A percentile compares a stretch with the other conserved stretches of the same genome.
These are phyloP conservation scores for Drosophila phalerata DNA, from an alignment of 2,888 invertebrate species.

Conservation along the genomic window DNA sequence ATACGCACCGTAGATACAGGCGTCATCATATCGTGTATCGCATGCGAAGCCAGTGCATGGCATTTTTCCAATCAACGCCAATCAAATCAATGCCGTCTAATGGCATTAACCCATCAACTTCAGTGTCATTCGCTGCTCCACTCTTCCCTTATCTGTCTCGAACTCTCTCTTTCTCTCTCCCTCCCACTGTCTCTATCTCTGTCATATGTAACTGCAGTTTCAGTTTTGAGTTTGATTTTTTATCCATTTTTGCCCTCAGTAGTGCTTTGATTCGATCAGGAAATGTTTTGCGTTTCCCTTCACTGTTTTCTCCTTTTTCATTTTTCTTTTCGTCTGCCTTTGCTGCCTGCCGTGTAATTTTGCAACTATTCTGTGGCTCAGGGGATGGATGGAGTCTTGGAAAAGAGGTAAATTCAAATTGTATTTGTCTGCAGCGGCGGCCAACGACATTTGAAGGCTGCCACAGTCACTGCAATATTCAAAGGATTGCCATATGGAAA, in stretches of 20 bases:
- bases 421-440: constrained; percentile 60
- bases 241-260: constrained; percentile 26
- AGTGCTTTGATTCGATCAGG: constrained; percentile 75
- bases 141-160: neutral
- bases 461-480: constrained; percentile 67
- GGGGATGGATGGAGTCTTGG: neutral
- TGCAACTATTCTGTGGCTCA: constrained; percentile 40
- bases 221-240: constrained; percentile 37
- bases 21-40: constrained; percentile 19
- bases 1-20: constrained; percentile 46
- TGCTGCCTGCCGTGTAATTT: constrained; percentile 62
- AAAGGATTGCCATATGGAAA: constrained; percentile 68
- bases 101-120: constrained; percentile 81
- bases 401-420: constrained; percentile 56
- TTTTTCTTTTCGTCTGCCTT: constrained; percentile 13
- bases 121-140: constrained; percentile 49
- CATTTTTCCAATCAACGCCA: constrained; percentile 82
- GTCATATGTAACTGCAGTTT: constrained; percentile 35
- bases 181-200: neutral
- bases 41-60: constrained; percentile 10
- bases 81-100: constrained; percentile 83
- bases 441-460: constrained; percentile 61
- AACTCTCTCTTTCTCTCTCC: neutral
- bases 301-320: neutral
- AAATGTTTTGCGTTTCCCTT: constrained; percentile 60